Percentiles rank a stretch among this genome's conserved stretches.
phyloP scores from a whole-genome alignment of 2,888 invertebrate species.

The Dynastes tityus region DNA sequence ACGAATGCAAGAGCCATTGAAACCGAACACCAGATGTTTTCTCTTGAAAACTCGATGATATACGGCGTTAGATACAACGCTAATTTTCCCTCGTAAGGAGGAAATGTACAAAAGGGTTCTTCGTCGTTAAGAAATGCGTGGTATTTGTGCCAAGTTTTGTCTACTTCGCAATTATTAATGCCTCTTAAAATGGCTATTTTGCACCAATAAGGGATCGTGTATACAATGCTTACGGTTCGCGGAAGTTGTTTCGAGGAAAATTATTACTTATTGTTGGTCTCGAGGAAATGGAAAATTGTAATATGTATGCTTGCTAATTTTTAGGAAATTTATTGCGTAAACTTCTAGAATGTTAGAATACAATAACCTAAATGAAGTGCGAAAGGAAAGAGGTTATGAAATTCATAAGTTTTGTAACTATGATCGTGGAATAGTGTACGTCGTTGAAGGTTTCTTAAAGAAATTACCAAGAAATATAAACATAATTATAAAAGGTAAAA shows the following conservation, averaged over 20 bases:
- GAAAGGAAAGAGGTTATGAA: neutral
- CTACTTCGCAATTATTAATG: constrained; percentile 28
- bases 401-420: neutral
- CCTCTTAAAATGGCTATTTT: constrained; percentile 20
- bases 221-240: neutral
- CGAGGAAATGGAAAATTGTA: neutral
- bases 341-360: too few species aligned
- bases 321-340: neutral
- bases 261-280: constrained; percentile 18
- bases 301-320: neutral
- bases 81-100: constrained; percentile 24
- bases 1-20: too few species aligned
- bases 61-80: neutral
- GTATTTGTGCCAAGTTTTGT: constrained; percentile 23
- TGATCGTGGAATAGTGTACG: too few species aligned
- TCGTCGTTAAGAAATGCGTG: constrained; percentile 11
- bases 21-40: constrained; percentile 31
- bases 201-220: constrained; percentile 1
- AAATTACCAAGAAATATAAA: too few species aligned
- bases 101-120: constrained; percentile 26
- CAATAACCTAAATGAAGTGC: too few species aligned
- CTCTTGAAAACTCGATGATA: constrained; percentile 10
- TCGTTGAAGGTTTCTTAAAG: too few species aligned
- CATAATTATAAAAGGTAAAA: too few species aligned
- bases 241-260: constrained; percentile 2